phyloP scores from a whole-genome alignment of 2,888 invertebrate species.

The Acronicta leporina region DNA sequence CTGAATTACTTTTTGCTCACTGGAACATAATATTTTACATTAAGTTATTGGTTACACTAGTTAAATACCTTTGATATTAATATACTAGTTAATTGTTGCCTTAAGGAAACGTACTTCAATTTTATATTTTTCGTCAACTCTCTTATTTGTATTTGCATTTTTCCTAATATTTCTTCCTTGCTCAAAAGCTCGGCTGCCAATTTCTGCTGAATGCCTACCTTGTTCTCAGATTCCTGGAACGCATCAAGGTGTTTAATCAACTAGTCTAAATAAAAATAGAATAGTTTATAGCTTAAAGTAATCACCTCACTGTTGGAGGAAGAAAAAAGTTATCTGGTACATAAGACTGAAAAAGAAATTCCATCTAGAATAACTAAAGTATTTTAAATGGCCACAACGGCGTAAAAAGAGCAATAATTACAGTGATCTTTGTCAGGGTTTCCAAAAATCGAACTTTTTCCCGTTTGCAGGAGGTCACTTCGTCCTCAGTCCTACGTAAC shows the following conservation, averaged over 20 bases:
- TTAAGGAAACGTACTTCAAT: conserved; percentile 72
- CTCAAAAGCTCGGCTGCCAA: conserved; percentile 83
- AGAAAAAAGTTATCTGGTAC: conserved; percentile 73
- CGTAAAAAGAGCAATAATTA: conserved; percentile 58
- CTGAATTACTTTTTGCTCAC: conserved; percentile 84
- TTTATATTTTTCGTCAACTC: conserved; percentile 82
- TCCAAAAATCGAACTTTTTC: conserved; percentile 84
- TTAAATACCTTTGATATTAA: too few relatives aligned
- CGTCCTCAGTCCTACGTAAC: conserved; percentile 79
- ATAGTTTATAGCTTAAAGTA: conserved; percentile 37
- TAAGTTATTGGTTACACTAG: neutral
- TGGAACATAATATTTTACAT: conserved; percentile 47
- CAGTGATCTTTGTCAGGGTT: conserved; percentile 80
- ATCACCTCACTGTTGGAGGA: conserved; percentile 61
- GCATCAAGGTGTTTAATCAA: conserved; percentile 7
- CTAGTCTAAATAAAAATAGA: conserved; percentile 8
- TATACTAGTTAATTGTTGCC: neutral
- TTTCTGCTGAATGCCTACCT: conserved; percentile 84
- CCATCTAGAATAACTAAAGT: conserved; percentile 29
- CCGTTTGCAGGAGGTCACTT: conserved; percentile 75
- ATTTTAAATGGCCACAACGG: neutral
- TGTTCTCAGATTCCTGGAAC: conserved; percentile 81
- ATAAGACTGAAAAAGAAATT: conserved; percentile 76
- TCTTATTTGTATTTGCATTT: conserved; percentile 82
- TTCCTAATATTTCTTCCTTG: conserved; percentile 82